A percentile compares a stretch with the other conserved stretches of the same genome.
phyloP scores from a whole-genome alignment of 2,113 vertebrate genomes.

The Gavia stellata region DNA sequence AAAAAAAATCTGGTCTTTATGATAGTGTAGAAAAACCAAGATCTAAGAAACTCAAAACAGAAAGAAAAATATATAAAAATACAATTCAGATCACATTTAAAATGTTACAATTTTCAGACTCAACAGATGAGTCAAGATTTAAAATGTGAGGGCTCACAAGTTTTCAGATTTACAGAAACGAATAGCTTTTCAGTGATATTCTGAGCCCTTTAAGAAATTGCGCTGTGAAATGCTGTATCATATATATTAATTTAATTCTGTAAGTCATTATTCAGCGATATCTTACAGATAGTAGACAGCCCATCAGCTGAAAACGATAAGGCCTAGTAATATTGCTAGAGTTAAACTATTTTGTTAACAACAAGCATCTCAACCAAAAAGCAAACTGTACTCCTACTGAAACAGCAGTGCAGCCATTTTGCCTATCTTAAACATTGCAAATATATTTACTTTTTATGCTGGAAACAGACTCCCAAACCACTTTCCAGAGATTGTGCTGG shows the following conservation, averaged over 20 bases:
- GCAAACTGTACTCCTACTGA: neutral
- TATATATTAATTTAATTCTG: neutral
- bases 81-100: neutral
- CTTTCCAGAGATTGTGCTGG: neutral
- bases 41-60: neutral
- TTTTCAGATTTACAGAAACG: neutral
- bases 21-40: neutral
- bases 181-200: neutral
- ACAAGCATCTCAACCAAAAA: neutral
- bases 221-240: neutral
- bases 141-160: neutral
- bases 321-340: neutral
- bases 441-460: neutral
- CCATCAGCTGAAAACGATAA: neutral
- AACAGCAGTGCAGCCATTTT: neutral
- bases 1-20: neutral
- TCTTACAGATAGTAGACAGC: neutral
- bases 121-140: neutral
- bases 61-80: neutral
- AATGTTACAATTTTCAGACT: neutral
- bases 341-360: neutral
- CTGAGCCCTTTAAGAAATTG: neutral
- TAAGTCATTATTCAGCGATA: neutral
- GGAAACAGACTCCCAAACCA: neutral
- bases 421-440: neutral